Percentiles rank a stretch among this genome's conserved stretches.
These are phyloP conservation scores for Tauraco hartlaubi DNA, from an alignment of 2,797 vertebrate genomes.

Conservation along the genomic window DNA sequence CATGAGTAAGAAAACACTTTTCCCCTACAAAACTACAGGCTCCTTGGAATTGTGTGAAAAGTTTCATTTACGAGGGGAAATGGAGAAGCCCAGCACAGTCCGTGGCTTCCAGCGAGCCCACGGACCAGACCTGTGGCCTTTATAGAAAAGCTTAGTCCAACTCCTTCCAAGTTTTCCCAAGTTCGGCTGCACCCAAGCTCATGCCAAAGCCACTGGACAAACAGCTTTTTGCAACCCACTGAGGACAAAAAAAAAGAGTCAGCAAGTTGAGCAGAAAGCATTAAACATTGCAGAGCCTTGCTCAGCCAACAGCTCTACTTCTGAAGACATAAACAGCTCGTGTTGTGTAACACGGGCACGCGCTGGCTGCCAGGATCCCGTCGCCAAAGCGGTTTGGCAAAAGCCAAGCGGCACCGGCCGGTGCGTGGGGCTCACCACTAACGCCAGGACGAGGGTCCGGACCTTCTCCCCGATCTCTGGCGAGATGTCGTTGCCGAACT, in stretches of 20 bases:
- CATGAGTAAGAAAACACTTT: background rate
- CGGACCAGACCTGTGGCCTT: background rate
- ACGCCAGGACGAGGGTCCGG: constrained; percentile 92
- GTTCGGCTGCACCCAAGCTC: background rate
- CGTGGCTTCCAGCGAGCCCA: background rate
- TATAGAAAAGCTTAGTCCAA: background rate
- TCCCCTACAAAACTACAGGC: background rate
- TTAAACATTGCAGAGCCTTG: background rate
- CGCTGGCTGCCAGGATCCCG: background rate
- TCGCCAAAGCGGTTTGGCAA: rapidly evolving
- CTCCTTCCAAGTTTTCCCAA: background rate
- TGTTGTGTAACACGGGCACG: rapidly evolving
- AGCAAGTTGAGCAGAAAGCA: background rate
- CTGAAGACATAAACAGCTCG: background rate
- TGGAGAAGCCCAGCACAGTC: background rate
- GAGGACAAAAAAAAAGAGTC: background rate
- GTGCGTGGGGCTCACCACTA: constrained; percentile 87
- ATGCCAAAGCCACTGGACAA: background rate
- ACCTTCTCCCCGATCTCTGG: constrained; percentile 98
- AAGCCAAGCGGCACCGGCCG: background rate
- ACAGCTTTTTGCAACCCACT: background rate
- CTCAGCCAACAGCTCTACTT: background rate
- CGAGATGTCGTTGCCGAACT: constrained; percentile 99
- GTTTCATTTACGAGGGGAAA: background rate
- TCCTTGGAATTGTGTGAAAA: background rate